These are phyloP conservation scores for Spodoptera picta DNA, from an alignment of 2,888 invertebrate genomes.

Conservation along the genomic window DNA sequence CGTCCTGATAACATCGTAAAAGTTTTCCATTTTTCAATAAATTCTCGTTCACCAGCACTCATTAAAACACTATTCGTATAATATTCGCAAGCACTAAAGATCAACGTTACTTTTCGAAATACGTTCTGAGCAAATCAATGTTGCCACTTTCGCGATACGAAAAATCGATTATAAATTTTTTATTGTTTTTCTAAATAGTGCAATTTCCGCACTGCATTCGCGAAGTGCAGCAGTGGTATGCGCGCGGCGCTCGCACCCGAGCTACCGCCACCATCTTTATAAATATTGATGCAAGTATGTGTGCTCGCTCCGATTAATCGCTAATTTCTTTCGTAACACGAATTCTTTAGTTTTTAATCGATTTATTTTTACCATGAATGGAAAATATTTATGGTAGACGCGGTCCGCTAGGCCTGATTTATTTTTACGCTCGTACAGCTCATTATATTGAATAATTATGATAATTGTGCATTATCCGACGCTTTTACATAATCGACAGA, in stretches of 20 bases:
- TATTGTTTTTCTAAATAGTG: slow-evolving; percentile 56
- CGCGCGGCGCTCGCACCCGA: slow-evolving; percentile 66
- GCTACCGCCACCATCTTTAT: slow-evolving; percentile 74
- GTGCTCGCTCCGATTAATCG: slow-evolving; percentile 83
- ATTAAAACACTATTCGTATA: slow-evolving; percentile 48
- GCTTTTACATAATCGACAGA: slow-evolving; percentile 36
- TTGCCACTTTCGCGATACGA: slow-evolving; percentile 58
- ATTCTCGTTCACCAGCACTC: slow-evolving; percentile 42
- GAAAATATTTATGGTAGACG: slow-evolving; percentile 39
- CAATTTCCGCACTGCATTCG: slow-evolving; percentile 77
- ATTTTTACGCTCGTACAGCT: slow-evolving; percentile 31
- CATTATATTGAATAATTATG: slow-evolving; percentile 34
- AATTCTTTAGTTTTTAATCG: slow-evolving; percentile 62
- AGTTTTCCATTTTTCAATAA: slow-evolving; percentile 75
- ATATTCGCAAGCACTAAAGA: slow-evolving; percentile 45
- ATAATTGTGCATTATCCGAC: slow-evolving; percentile 32
- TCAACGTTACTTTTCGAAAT: slow-evolving; percentile 47
- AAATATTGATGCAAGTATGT: slow-evolving; percentile 85
- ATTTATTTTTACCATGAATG: slow-evolving; percentile 52
- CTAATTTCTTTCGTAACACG: slow-evolving; percentile 75
- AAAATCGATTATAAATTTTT: slow-evolving; percentile 45
- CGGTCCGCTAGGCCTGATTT: slow-evolving; percentile 24
- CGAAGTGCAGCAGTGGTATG: slow-evolving; percentile 78
- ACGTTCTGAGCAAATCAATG: slow-evolving; percentile 42
- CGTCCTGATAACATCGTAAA: slow-evolving; percentile 83